Evolutionary conservation across 1,140 invertebrate genomes (phyloP), one percentile per base, ranked within the genome.

Genomic region (Drosophila tsacasi): DNA sequence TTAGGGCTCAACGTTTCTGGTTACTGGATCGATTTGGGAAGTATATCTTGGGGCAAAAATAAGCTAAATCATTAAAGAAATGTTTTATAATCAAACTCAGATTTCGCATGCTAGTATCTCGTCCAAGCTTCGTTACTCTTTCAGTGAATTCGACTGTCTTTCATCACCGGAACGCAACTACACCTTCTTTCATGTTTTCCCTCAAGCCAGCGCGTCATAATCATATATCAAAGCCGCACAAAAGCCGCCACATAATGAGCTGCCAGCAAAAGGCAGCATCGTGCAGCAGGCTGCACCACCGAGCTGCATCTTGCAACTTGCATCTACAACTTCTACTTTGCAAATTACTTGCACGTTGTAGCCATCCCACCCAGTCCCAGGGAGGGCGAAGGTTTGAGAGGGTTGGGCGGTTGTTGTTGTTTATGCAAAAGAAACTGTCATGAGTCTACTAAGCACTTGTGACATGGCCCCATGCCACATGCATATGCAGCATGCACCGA

Each of bases 381-480:
- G 61, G 15, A 1, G 37, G 55, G 10, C 12, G 25, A 39, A n/a
- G 55, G 37, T 23, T 58, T 5, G 37, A 23, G 21, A 23, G 37
- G 35, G 21, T n/a, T 5, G n/a, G 27, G 63, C 42, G 25, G 39
- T n/a, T 59, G 50, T 49, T 73, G 71, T 74, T 74, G 71, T 74
- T 74, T 74, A 67, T 80, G 58, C 37, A 57, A 71, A 78, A 85
- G 73, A 76, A 76, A 87, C 61, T 87, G 85, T 78, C 68, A 69
- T 71, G 78, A 78, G 82, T 83, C 80, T 83, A 67, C 84, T 89
- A 90, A 89, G 84, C 81, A 89, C 85, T 89, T 90, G 85, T 89
- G 84, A 89, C 84, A 84, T 84, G 84, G 74, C 74, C 73, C 74
- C 83, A 68, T 71, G 80, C 84, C 77, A 72, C 77, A 77, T 81